Conservation (phyloP, 37 sponge, comb jelly and placozoan genomes). For the Crambe crambe region DNA sequence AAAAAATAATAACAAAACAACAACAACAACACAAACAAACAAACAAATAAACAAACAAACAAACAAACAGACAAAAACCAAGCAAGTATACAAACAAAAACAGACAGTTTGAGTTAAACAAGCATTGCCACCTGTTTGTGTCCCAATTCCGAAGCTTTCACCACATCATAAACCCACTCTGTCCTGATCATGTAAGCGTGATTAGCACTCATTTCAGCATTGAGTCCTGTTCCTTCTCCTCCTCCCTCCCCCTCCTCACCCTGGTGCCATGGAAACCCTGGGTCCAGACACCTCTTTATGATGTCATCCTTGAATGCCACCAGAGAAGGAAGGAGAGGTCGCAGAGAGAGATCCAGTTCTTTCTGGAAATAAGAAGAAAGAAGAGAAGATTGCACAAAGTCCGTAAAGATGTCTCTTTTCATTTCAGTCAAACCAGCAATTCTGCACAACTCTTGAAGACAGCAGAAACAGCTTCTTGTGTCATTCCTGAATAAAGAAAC, state of each 20-base stretch:
- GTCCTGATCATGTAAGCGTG: slow-evolving; percentile 1
- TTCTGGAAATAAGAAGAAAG: background rate
- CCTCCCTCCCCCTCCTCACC: slow-evolving; percentile 2
- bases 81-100: too few relatives aligned
- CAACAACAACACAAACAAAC: too few relatives aligned
- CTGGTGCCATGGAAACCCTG: background rate
- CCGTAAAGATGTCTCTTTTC: background rate
- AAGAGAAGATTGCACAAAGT: background rate
- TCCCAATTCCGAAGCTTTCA: slow-evolving; percentile 15
- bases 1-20: too few relatives aligned
- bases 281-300: too few relatives aligned
- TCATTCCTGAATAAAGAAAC: background rate
- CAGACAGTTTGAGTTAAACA: too few relatives aligned
- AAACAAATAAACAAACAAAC: too few relatives aligned
- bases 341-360: background rate
- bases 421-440: background rate
- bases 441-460: background rate
- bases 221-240: background rate
- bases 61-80: too few relatives aligned
- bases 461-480: background rate
- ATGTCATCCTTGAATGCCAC: background rate
- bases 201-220: background rate
- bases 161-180: slow-evolving; percentile 10
- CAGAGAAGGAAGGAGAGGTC: background rate
- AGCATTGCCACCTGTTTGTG: slow-evolving; percentile 4